Evolutionary conservation across 35 echinoderm and acorn worm species (phyloP).

Genomic region (Apostichopus parvimensis): DNA sequence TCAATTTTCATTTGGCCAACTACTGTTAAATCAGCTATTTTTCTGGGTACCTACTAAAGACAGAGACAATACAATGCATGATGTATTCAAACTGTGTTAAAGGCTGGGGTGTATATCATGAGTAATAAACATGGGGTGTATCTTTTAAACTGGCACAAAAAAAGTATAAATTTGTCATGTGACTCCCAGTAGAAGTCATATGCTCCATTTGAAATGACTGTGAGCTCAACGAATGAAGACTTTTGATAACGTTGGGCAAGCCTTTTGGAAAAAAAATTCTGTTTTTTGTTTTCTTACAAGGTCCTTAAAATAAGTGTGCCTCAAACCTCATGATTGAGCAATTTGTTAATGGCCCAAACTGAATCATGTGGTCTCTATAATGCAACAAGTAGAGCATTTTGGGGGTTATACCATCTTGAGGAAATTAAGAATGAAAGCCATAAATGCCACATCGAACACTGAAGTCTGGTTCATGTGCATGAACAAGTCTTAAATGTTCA

Average conservation of each 20-base stretch:
- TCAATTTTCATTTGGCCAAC: no score
- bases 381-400: slow-evolving; percentile 34
- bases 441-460: background rate
- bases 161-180: background rate
- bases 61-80: no score
- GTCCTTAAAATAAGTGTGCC: slow-evolving; percentile 34
- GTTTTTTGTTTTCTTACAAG: slow-evolving; percentile 26
- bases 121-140: no score
- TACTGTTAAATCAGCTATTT: no score
- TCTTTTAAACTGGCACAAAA: background rate
- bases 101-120: no score
- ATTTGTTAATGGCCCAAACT: slow-evolving; percentile 30
- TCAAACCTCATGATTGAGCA: slow-evolving; percentile 29
- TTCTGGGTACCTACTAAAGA: no score
- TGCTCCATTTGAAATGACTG: background rate
- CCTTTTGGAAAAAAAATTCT: background rate
- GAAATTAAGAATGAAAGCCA: background rate
- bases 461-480: slow-evolving; percentile 30
- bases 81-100: no score
- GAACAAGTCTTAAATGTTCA: slow-evolving; percentile 42
- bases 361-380: background rate
- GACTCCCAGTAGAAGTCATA: background rate
- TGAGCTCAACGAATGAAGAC: background rate
- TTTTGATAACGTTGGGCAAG: slow-evolving; percentile 24
- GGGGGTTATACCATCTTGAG: background rate